These are phyloP conservation scores for Tetragnatha montana DNA, from an alignment of 2,888 invertebrate species.

Conservation along the genomic window DNA sequence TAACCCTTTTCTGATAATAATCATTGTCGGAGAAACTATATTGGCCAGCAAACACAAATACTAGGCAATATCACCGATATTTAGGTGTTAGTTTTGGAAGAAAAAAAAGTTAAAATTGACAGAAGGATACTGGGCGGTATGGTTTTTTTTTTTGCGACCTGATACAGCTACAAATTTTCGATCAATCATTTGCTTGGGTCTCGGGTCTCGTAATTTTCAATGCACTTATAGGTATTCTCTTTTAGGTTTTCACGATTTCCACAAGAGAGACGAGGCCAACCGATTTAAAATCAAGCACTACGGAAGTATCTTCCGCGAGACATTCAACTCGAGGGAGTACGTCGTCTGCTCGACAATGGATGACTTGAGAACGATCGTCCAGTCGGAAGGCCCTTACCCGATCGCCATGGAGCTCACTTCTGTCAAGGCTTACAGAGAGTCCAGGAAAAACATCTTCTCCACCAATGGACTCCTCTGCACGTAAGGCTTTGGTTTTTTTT, in stretches of 20 bases:
- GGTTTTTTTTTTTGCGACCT: too few species aligned
- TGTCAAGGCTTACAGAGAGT: constrained; percentile 54
- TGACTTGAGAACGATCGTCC: constrained; percentile 78
- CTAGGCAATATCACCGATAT: too few species aligned
- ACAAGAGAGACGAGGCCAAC: constrained; percentile 76
- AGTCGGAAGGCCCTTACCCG: constrained; percentile 79
- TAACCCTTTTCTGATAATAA: too few species aligned
- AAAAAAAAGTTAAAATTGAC: too few species aligned
- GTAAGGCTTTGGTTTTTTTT: constrained; percentile 31
- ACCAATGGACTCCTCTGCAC: constrained; percentile 43
- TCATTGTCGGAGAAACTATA: too few species aligned
- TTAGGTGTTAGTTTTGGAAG: too few species aligned
- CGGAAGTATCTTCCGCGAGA: constrained; percentile 78
- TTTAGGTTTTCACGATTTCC: constrained; percentile 26
- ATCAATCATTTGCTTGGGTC: too few species aligned
- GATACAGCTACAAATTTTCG: too few species aligned
- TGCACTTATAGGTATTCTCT: too few species aligned
- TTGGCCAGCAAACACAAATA: too few species aligned
- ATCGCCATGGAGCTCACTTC: constrained; percentile 76
- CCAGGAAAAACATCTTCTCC: constrained; percentile 51
- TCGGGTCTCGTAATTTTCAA: too few species aligned
- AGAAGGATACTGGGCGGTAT: too few species aligned
- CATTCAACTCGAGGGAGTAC: constrained; percentile 74
- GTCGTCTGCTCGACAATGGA: constrained; percentile 79
- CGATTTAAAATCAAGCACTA: constrained; percentile 76